Evolutionary conservation across 35 echinoderm and acorn worm species (phyloP), one percentile per base, ranked within the genome.

Genomic region (Hemicentrotus pulcherrimus): DNA sequence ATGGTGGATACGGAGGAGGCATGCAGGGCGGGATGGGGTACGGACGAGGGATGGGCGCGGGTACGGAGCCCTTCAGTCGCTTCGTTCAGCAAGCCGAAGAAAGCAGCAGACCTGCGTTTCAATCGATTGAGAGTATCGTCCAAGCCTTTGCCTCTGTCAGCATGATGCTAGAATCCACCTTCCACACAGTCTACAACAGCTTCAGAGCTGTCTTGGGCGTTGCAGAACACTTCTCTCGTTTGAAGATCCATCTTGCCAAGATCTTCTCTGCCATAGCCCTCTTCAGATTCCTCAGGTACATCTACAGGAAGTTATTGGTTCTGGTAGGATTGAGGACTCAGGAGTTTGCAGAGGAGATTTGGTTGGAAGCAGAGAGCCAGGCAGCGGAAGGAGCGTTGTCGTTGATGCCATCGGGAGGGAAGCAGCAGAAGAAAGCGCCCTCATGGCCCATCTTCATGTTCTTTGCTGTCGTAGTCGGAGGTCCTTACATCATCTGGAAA

Each of bases 371-470:
- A 12, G 88, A 95, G 46, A 94, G 45, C 48, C 85, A 91, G 87
- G 95, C 94, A 85, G 61, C 88, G 18, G 94, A 55, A 18, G 65
- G 94, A 1, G 90, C 88, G 8, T 61, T 86, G n/a, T 0, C 60
- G 31, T 47, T 93, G 31, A 24, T 94, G 15, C 46, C 70, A 0
- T 15, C 47, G 5, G 86, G 91, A 32, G 52, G 89, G 15, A 95
- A 95, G 33, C 86, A 95, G 33, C 86, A 95, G 33, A 48, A 61
- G 28, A 52, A 70, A 31, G 55, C 97, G 7, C 97, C 97, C 32
- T 99, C 98, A 11, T 99, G 98, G 98, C 98, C 98, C 0, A 97
- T 99, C 7, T 97, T 97, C 95, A 96, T 99, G 97, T 99, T 99
- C 94, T 97, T 99, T 94, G 98, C 97, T 87, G 98, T 99, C 46